Base-by-base conservation (phyloP, 1,140 invertebrate genomes). In the Pseudomyrmex sp. region DNA sequence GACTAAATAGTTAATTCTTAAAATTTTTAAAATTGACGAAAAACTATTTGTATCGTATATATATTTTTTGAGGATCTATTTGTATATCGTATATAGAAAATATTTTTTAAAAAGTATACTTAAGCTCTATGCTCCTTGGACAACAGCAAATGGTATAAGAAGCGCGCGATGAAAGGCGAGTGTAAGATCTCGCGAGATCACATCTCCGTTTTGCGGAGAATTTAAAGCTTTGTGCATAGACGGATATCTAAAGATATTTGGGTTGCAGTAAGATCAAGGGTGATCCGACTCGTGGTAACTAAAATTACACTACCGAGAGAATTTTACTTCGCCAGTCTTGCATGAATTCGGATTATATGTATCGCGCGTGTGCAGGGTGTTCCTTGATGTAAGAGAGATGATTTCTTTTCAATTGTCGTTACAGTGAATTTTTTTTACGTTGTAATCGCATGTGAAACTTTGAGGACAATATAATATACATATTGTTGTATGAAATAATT, bases 181-280 rank as follows among this genome's bases (percentile, higher is more conserved):
- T 75, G 35, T 7, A 10, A 9, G 5, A 58, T 70, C 54, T 79
- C 44, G 13, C 13, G 15, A 46, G 52, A 20, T 1, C 20, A 44
- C 52, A 3, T 48, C 23, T 54, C 61, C 5, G 15, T 12, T 63
- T 18, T 15, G 15, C 18, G 18, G 18, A 18, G 18, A 18, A 18
- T 18, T 18, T 3, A 26, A 8, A 58, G 10, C 18, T 70, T 69
- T 79, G 20, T 46, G 26, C 59, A 46, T 76, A 54, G 12, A 3
- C 10, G 20, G 35, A 59, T 79, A 79, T 68, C 20, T n/a, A 50
- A 54, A 26, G 26, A 7, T 69, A 26, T 54, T 65, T 66, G 65
- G 18, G n/a, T 20, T 10, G 26, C 48, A 66, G n/a, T 23, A 18
- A 58, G 63, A 69, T 79, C 35, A 58, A 56, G 62, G 48, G 3